Evolutionary conservation across 2,113 vertebrate species (phyloP), one percentile per base, ranked within the genome.

Genomic region (Alaudala cheleensis): DNA sequence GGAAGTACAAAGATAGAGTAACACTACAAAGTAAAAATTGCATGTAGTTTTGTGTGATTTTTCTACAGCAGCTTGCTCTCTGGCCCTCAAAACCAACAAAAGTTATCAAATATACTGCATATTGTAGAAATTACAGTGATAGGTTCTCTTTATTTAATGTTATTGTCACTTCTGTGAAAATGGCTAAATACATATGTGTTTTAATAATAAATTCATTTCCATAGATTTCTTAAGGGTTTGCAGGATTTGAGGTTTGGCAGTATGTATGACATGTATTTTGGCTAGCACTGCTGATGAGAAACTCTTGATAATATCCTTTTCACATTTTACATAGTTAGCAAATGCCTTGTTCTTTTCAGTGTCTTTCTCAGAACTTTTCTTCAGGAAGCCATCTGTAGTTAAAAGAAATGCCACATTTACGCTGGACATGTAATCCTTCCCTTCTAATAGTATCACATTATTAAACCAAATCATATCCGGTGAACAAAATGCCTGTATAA

Each of bases 241-340:
- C 39, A 33, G 37, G 31, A n/a, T 76, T 71, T 72, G 58, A 65
- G 8, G 33, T 16, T 28, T 81, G n/a, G 49, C 17, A 24, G 1
- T 5, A 12, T 26, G 23, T 29, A 23, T 0, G 4, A 26, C 3
- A 8, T 1, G 5, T 62, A 31, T 11, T 34, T 69, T 50, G 54
- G n/a, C 45, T 69, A 14, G 49, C 34, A 24, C 31, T 81, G 26
- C 34, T 73, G 34, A 9, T 37, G 39, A 57, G 77, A 76, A 94
- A 31, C 5, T 31, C 2, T 31, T 62, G 15, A 58, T 81, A 78
- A 71, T 33, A 57, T 29, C 1, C 2, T 76, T 71, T 53, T 91
- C 25, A 31, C 1, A 12, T 37, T 81, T 93, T 18, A 40, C 2
- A 3, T 44, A 71, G 34, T 54, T 34, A 60, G 56, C 24, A 44